Evolutionary conservation across 2,888 invertebrate species (phyloP).

Genomic region (Ennomos erosarius): DNA sequence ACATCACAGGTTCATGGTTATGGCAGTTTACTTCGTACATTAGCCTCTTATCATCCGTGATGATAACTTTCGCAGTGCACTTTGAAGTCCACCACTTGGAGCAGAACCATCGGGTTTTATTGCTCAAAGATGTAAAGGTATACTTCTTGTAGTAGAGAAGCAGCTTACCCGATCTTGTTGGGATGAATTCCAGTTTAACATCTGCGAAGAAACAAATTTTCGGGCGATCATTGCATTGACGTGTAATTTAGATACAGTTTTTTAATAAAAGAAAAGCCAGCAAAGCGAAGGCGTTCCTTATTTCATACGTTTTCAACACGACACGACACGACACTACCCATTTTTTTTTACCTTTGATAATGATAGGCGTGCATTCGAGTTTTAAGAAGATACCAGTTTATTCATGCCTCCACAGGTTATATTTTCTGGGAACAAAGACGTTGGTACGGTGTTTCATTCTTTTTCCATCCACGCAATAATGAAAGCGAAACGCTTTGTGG

Average conservation of each 20-base stretch:
- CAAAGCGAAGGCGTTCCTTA: too few relatives aligned
- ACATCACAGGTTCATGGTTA: constrained; percentile 3
- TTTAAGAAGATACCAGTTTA: too few relatives aligned
- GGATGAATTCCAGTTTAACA: constrained; percentile 12
- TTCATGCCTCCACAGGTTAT: too few relatives aligned
- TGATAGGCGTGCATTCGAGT: too few relatives aligned
- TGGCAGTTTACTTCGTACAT: constrained; percentile 5
- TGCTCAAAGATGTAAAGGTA: constrained; percentile 6
- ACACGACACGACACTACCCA: too few relatives aligned
- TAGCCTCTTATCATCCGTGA: constrained; percentile 7
- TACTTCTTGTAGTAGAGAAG: constrained; percentile 8
- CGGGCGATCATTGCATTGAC: background rate
- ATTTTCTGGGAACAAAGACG: too few relatives aligned
- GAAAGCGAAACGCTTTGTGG: too few relatives aligned
- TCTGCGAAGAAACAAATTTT: background rate
- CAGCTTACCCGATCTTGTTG: constrained; percentile 13
- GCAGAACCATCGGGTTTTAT: constrained; percentile 6
- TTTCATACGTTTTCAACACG: too few relatives aligned
- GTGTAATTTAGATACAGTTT: constrained; percentile 12
- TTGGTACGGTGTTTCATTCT: too few relatives aligned
- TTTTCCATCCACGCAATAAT: too few relatives aligned
- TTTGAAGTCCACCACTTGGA: constrained; percentile 7
- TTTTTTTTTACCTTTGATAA: too few relatives aligned
- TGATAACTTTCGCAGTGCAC: constrained; percentile 7
- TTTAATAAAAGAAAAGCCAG: too few relatives aligned